Base-by-base conservation (phyloP, 2,113 vertebrate genomes). In the Etheostoma cragini region DNA sequence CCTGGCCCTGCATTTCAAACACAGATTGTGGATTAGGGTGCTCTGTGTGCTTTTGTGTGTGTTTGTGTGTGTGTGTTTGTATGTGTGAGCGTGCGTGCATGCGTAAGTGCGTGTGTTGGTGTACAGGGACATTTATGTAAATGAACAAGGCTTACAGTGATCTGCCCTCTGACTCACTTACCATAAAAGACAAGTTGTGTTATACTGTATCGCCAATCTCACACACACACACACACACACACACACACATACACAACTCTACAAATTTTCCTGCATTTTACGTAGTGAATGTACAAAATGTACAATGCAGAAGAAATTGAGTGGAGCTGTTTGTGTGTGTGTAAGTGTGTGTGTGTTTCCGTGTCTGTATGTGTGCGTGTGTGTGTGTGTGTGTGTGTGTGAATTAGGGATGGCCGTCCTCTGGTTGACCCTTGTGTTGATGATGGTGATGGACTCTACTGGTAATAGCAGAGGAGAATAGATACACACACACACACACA, bases 1-100 rank as follows among this genome's bases (percentile, higher is more conserved):
- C 94, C 94, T 93, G 93, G 93, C 91, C 93, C 92, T 93, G 94
- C 92, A 95, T 95, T 92, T 95, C 92, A 94, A 94, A 94, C 91
- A 93, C 92, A 95, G 94, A 95, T 94, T 95, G 93, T 78, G 93
- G 92, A 95, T 96, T 95, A 95, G 82, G 82, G 72, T 80, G 82
- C 75, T 86, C 53, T 68, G 56, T 71, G 49, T 70, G 60, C 42
- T 68, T 61, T 52, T 72, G 69, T 50, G 46, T 72, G 64, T 79
- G 68, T 77, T 64, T 67, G 33, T 75, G 50, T 69, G 56, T 71
- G 66, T 54, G 66, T 82, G 65, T 77, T 77, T 85, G 69, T 74
- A 42, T 60, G 65, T 67, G 71, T 0, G 49, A 52, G 24, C 24
- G 6, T 3, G 22, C 2, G 0, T 38, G 35, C 52, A 14, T 69